Conservation (phyloP, 37 sponge, comb jelly and placozoan genomes). For the Ianthella basta region DNA sequence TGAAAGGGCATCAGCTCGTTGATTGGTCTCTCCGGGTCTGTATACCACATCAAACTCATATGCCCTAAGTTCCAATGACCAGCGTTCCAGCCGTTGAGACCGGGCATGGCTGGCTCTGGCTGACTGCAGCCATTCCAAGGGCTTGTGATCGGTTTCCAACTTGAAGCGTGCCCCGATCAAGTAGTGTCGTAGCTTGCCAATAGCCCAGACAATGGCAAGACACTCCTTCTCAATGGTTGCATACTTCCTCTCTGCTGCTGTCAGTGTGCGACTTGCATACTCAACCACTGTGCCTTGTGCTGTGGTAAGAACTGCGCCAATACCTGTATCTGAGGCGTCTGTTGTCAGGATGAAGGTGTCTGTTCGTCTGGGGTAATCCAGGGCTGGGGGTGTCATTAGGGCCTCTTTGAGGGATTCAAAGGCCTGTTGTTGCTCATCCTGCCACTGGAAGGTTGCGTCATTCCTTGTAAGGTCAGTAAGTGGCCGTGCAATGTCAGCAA, state of each 20-base stretch:
- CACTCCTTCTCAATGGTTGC: conserved; percentile 32
- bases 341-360: conserved; percentile 14
- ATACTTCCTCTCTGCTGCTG: conserved; percentile 19
- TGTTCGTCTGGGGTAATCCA: background rate
- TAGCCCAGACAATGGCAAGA: conserved; percentile 24
- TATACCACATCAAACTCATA: conserved; percentile 10
- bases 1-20: conserved; percentile 13
- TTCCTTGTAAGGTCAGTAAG: conserved; percentile 12
- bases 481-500: conserved; percentile 18
- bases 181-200: conserved; percentile 1
- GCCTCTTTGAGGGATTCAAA: background rate
- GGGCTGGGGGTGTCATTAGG: background rate
- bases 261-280: conserved; percentile 12
- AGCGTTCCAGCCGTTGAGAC: conserved; percentile 15
- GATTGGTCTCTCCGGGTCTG: background rate
- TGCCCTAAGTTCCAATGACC: conserved; percentile 20
- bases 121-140: conserved; percentile 16
- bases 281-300: conserved; percentile 16
- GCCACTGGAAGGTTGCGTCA: background rate
- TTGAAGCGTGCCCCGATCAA: conserved; percentile 6
- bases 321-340: conserved; percentile 22
- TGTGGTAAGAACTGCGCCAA: conserved; percentile 16
- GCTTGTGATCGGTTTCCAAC: conserved; percentile 26
- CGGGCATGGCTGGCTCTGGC: conserved; percentile 9
- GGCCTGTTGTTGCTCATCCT: background rate